phyloP scores from a whole-genome alignment of 2,113 vertebrate species.

The Phoenicopterus ruber region DNA sequence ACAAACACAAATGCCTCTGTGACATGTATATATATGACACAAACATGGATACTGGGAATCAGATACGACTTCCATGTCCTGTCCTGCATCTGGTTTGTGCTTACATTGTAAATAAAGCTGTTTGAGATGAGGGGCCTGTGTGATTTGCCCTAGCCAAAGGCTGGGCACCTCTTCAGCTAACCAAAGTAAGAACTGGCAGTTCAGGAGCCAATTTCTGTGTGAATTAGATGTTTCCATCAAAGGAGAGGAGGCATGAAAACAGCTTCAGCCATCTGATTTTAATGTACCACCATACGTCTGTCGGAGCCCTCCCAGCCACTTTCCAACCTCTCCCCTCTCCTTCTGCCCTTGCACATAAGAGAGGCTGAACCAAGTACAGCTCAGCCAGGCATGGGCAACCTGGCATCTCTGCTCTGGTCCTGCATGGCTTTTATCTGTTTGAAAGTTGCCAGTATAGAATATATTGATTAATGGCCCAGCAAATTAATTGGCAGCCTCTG shows the following conservation, averaged over 20 bases:
- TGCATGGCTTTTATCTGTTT: not conserved
- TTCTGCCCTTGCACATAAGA: not conserved
- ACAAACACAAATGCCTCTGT: not conserved
- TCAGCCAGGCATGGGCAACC: not conserved
- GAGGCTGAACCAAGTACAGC: not conserved
- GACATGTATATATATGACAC: not conserved
- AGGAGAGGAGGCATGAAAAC: not conserved
- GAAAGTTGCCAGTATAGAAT: not conserved
- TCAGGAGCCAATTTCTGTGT: not conserved
- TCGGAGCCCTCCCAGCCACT: not conserved
- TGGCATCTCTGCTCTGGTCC: not conserved
- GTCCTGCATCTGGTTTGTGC: not conserved
- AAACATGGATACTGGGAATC: not conserved
- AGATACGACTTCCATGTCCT: not conserved
- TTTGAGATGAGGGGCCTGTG: not conserved
- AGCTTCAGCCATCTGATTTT: not conserved
- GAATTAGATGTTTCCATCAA: not conserved
- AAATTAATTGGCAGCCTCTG: slow-evolving; percentile 26
- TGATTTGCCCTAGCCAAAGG: not conserved
- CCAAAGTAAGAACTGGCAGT: not conserved
- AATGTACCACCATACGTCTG: not conserved
- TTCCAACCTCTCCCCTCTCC: not conserved
- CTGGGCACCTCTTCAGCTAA: not conserved
- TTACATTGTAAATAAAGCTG: not conserved
- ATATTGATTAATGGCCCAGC: slow-evolving; percentile 4